phyloP scores from a whole-genome alignment of 2,113 vertebrate genomes.

The Geothlypis trichas region DNA sequence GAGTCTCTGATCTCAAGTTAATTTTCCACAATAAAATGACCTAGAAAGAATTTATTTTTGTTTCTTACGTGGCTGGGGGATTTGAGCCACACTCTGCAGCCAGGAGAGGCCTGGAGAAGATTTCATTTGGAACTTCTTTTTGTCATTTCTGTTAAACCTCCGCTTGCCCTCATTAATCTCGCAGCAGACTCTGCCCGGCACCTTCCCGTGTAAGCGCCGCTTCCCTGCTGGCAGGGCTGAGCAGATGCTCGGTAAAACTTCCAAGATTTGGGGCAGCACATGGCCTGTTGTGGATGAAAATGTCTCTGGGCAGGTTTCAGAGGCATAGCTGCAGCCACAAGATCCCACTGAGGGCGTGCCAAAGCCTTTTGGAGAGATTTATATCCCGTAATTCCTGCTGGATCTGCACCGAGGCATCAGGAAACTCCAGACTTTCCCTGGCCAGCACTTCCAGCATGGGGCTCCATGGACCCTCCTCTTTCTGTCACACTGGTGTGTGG shows the following conservation, averaged over 20 bases:
- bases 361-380: background rate
- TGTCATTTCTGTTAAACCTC: background rate
- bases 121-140: background rate
- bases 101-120: background rate
- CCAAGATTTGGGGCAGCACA: background rate
- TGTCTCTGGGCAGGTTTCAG: background rate
- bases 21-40: slow-evolving; percentile 57
- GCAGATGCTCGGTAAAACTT: background rate
- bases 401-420: background rate
- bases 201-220: background rate
- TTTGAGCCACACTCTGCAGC: slow-evolving; percentile 20
- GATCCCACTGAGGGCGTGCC: background rate
- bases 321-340: background rate
- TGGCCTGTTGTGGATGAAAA: rapidly evolving
- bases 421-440: background rate
- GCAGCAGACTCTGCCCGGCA: background rate
- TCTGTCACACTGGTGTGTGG: background rate
- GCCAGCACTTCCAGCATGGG: background rate
- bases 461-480: background rate
- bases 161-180: slow-evolving; percentile 34
- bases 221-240: background rate
- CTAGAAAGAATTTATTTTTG: slow-evolving; percentile 43
- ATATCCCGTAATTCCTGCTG: background rate
- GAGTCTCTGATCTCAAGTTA: slow-evolving; percentile 39
- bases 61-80: slow-evolving; percentile 15